Conservation (phyloP, 1,140 invertebrate species). For the Eriosoma lanigerum region DNA sequence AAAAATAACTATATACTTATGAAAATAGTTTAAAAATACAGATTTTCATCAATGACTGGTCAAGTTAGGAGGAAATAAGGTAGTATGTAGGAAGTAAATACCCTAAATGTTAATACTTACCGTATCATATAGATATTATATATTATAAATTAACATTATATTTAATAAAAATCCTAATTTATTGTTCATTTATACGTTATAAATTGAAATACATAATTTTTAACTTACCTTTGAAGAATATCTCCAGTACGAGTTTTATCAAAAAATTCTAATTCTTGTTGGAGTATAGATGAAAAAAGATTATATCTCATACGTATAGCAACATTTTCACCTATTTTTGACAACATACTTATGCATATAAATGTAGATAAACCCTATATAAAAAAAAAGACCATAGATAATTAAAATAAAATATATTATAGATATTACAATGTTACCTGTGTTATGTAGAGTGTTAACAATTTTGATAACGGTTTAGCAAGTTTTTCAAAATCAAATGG, state of each 20-base stretch:
- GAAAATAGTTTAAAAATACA: too few relatives aligned
- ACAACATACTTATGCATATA: constrained; percentile 82
- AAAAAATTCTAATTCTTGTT: constrained; percentile 89
- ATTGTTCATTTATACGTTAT: too few relatives aligned
- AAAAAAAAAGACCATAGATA: constrained; percentile 50
- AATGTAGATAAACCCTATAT: constrained; percentile 83
- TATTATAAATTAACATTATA: too few relatives aligned
- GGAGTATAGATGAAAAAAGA: constrained; percentile 80
- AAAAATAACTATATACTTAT: too few relatives aligned
- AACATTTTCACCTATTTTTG: constrained; percentile 83
- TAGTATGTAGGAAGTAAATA: too few relatives aligned
- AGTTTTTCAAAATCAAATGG: constrained; percentile 65
- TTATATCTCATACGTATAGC: constrained; percentile 76
- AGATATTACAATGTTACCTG: constrained; percentile 64
- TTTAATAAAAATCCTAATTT: too few relatives aligned
- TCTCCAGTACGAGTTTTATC: constrained; percentile 88
- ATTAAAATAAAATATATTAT: constrained; percentile 40
- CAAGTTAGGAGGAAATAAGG: too few relatives aligned
- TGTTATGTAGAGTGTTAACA: constrained; percentile 68
- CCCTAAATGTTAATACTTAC: too few relatives aligned
- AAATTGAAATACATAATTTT: too few relatives aligned
- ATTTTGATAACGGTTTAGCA: constrained; percentile 66
- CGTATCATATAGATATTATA: too few relatives aligned
- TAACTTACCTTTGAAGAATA: constrained; percentile 76
- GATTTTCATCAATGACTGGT: too few relatives aligned